Evolutionary conservation across 2,888 invertebrate genomes (phyloP).

Genomic region (Ectropis crepuscularia): DNA sequence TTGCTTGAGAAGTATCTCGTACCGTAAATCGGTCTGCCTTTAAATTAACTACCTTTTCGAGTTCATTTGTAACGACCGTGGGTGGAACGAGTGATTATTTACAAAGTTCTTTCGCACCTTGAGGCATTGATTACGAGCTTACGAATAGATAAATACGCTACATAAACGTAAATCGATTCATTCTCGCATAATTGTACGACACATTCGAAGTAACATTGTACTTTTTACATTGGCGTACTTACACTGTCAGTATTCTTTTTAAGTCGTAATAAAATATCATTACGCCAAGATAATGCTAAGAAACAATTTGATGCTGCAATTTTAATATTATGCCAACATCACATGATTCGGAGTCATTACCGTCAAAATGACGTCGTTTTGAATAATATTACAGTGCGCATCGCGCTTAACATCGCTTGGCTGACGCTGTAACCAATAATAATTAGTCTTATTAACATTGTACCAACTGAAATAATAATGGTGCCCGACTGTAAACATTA

Average conservation of each 20-base stretch:
- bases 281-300: slow-evolving; percentile 28
- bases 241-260: slow-evolving; percentile 4
- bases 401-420: slow-evolving; percentile 57
- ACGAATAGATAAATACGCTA: slow-evolving; percentile 52
- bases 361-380: slow-evolving; percentile 43
- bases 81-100: slow-evolving; percentile 50
- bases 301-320: slow-evolving; percentile 24
- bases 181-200: slow-evolving; percentile 34
- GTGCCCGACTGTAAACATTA: slow-evolving; percentile 27
- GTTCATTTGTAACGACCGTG: slow-evolving; percentile 50
- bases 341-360: slow-evolving; percentile 41
- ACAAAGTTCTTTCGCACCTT: slow-evolving; percentile 53
- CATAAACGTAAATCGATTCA: slow-evolving; percentile 44
- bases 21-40: slow-evolving; percentile 35
- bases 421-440: slow-evolving; percentile 57
- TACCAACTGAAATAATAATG: slow-evolving; percentile 42
- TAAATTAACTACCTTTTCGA: slow-evolving; percentile 36
- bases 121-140: slow-evolving; percentile 53
- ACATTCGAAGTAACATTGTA: slow-evolving; percentile 39
- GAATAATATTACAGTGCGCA: slow-evolving; percentile 54
- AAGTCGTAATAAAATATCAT: slow-evolving; percentile 17
- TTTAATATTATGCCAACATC: slow-evolving; percentile 37
- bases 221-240: slow-evolving; percentile 21
- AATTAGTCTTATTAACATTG: slow-evolving; percentile 58
- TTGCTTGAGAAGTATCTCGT: slow-evolving; percentile 24